Evolutionary conservation across 1,140 invertebrate genomes (phyloP), one percentile per base, ranked within the genome.

Genomic region (Hycleus cichorii): DNA sequence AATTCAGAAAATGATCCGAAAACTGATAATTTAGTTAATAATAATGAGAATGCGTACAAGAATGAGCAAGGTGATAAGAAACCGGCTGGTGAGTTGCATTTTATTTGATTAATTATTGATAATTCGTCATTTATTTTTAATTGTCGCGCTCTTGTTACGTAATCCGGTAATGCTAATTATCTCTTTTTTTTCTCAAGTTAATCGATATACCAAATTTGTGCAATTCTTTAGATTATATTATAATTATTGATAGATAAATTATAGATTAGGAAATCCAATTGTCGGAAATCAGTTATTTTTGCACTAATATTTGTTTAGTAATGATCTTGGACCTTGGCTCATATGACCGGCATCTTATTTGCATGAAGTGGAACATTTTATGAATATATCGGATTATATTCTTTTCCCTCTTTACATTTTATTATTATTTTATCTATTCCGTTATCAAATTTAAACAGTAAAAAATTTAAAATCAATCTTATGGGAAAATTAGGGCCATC

Each of bases 281-380:
- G 25, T 42, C 3, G 6, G 52, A 39, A 18, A 18, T 18, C 18
- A 18, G 18, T 47, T 40, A 32, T 38, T 55, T 55, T 55, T 55
- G 12, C 44, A 25, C 39, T 55, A 38, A 47, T 43, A 18, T 45
- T 40, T 47, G 42, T 47, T 56, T 56, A 56, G 45, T 48, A 45
- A 43, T 56, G 53, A 56, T 47, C 53, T 56, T 56, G 53, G 53
- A 56, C 53, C 53, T 56, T 56, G 53, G 45, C 47, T 56, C 53
- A 39, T 48, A 6, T 47, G n/a, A 12, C 10, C 51, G 51, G 51
- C 46, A 45, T 53, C 42, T 45, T 45, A 53, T 53, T 53, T 53
- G 51, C 26, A 53, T 39, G 51, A 53, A 53, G 51, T 53, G 51
- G 51, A 46, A 53, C 51, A 53, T 52, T 8, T 40, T 0, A 8